Evolutionary conservation across 2,113 vertebrate genomes (phyloP), one percentile per base, ranked within the genome.

Genomic region (Thunnus maccoyii): DNA sequence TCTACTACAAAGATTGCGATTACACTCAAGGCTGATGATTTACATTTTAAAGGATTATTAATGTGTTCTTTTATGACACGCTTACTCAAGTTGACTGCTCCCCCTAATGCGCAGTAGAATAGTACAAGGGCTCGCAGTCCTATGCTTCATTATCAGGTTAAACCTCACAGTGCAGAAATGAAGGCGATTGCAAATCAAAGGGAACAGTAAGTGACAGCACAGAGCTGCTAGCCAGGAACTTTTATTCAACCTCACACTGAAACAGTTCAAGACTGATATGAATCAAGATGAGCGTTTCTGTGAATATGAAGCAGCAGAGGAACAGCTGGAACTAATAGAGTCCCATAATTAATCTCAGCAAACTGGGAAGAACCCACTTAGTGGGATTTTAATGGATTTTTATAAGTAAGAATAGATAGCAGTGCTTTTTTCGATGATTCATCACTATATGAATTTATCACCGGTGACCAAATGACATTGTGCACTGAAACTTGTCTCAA

Each of bases 311-410:
- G 48, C 50, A 51, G 64, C 41, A 27, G 14, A 11, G 44, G 69
- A 78, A 41, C 48, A 76, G 64, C 47, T 78, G 69, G 22, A 74
- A 8, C 76, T 70, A 83, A 73, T 46, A 25, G 62, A 88, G 61
- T 44, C 6, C 16, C 11, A n/a, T 13, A 14, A 65, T 76, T 67
- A 57, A 76, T 67, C 47, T 60, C 27, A 60, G 25, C 41, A 15
- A 71, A 20, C 36, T 41, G 44, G 73, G 54, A 81, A 55, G 25
- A 78, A 71, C 51, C 20, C 47, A 64, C 20, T 76, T n/a, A 50
- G 62, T 17, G 15, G 22, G 16, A 67, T 70, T 17, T 44, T 8
- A 65, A 41, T 47, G 20, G 50, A 17, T 5, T 66, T 66, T 62
- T 32, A 16, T 3, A 57, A 50, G 36, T 2, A 56, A 22, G 64